These are phyloP conservation scores for Lathronympha strigana DNA, from an alignment of 2,888 invertebrate genomes.

Conservation along the genomic window DNA sequence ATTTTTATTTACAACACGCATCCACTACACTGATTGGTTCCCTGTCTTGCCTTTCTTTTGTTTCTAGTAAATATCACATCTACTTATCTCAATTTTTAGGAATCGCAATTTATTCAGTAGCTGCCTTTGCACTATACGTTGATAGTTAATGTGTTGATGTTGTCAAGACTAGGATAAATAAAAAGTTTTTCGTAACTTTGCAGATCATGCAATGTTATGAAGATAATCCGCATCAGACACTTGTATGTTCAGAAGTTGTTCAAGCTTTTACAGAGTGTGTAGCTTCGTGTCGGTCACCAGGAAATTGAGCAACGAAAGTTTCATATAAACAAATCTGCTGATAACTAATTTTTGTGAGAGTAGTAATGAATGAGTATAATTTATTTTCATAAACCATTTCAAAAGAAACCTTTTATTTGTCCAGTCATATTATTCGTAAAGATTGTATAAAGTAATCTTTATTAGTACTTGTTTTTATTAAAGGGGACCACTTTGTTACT, in stretches of 20 bases:
- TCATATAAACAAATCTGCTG: neutral
- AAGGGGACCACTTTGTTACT: too few relatives aligned
- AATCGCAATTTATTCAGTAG: too few relatives aligned
- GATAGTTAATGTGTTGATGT: too few relatives aligned
- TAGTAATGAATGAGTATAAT: neutral
- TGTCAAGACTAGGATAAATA: conserved; percentile 27
- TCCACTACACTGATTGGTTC: too few relatives aligned
- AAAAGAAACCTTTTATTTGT: conserved; percentile 17
- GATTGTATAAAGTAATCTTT: neutral
- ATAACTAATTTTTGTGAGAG: neutral
- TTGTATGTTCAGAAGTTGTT: conserved; percentile 70
- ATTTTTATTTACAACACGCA: too few relatives aligned
- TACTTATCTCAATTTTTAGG: too few relatives aligned
- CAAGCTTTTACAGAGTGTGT: conserved; percentile 73
- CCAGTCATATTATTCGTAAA: neutral
- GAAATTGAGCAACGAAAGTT: conserved; percentile 51
- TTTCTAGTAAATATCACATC: too few relatives aligned
- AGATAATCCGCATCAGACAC: conserved; percentile 72
- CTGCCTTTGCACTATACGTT: too few relatives aligned
- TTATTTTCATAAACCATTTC: neutral
- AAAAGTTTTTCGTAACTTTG: conserved; percentile 44
- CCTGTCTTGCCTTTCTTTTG: too few relatives aligned
- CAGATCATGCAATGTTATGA: conserved; percentile 77
- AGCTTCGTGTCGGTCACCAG: conserved; percentile 58
- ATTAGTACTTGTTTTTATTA: neutral